phyloP scores from a whole-genome alignment of 2,888 invertebrate genomes.

The Aspidiotus destructor region DNA sequence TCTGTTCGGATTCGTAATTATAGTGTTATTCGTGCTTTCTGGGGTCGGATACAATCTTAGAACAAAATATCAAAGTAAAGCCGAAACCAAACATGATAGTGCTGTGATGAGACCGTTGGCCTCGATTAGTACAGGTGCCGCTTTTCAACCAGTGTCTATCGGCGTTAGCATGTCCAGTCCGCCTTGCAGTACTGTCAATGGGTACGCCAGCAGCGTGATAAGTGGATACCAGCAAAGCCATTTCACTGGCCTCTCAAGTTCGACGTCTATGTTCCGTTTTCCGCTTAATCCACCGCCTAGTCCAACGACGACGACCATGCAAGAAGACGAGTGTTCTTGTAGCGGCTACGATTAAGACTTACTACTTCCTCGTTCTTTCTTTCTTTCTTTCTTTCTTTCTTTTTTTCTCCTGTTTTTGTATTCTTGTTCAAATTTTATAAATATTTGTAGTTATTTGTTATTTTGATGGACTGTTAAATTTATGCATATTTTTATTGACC shows the following conservation, averaged over 20 bases:
- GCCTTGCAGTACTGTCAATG: neutral
- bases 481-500: too few species aligned
- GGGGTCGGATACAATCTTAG: neutral
- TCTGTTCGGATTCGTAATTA: too few species aligned
- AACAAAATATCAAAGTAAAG: neutral
- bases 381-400: too few species aligned
- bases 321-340: constrained; percentile 35
- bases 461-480: too few species aligned
- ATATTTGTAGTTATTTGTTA: too few species aligned
- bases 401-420: too few species aligned
- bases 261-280: constrained; percentile 48
- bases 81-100: constrained; percentile 13
- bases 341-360: constrained; percentile 41
- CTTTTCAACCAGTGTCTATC: neutral
- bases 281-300: constrained; percentile 89
- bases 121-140: neutral
- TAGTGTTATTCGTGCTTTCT: too few species aligned
- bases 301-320: constrained; percentile 64
- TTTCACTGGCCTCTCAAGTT: constrained; percentile 43
- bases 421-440: too few species aligned
- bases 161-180: neutral
- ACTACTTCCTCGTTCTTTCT: too few species aligned
- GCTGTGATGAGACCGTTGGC: constrained; percentile 14
- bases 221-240: constrained; percentile 53
- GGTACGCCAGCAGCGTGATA: constrained; percentile 10